Evolutionary conservation across 2,113 vertebrate genomes (phyloP).

Genomic region (Zosterops borbonicus): DNA sequence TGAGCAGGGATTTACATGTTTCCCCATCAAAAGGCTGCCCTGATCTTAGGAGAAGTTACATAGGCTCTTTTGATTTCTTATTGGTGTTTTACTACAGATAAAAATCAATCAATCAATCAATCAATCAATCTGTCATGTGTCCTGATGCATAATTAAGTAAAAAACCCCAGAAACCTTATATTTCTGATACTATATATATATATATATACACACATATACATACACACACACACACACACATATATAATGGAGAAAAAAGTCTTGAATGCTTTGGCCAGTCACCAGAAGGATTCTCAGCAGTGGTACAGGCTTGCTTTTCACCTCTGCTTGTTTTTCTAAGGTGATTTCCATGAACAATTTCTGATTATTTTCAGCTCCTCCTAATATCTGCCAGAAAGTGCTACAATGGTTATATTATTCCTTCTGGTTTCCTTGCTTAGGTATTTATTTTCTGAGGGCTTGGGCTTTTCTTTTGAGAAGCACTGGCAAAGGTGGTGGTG

Average conservation of each 20-base stretch:
- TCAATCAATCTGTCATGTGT: background rate
- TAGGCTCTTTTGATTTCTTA: background rate
- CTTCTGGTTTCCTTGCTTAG: background rate
- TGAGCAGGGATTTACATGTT: background rate
- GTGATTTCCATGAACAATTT: background rate
- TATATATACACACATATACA: background rate
- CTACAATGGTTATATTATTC: background rate
- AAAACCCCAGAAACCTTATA: background rate
- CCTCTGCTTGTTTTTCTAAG: background rate
- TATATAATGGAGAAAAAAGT: background rate
- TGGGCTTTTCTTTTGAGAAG: background rate
- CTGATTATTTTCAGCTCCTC: background rate
- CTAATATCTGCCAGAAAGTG: background rate
- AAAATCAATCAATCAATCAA: too few species aligned
- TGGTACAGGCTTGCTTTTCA: background rate
- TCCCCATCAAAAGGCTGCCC: background rate
- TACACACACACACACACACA: too few species aligned
- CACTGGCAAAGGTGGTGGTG: background rate
- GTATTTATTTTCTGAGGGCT: background rate
- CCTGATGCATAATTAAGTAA: background rate
- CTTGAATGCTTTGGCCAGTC: background rate
- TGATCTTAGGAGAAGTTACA: background rate
- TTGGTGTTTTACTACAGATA: background rate
- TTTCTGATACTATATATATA: background rate
- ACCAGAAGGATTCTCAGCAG: background rate